These are phyloP conservation scores for Xyrauchen texanus DNA, from an alignment of 2,113 vertebrate species.

Conservation along the genomic window DNA sequence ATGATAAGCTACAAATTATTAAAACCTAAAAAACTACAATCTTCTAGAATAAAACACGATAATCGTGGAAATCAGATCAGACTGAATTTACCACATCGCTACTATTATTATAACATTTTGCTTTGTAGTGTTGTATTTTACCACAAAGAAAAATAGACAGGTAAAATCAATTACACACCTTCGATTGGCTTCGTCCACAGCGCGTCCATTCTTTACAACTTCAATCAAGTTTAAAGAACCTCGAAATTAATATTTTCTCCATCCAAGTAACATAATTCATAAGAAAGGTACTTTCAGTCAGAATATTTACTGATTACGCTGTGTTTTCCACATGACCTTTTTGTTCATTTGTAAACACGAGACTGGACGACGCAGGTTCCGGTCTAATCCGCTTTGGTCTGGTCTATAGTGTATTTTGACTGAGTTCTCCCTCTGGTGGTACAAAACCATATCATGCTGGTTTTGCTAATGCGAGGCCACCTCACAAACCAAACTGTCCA, in stretches of 20 bases:
- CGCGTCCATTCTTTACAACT: slow-evolving; percentile 32
- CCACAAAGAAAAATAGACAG: background rate
- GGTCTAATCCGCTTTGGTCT: slow-evolving; percentile 50
- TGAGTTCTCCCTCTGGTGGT: slow-evolving; percentile 44
- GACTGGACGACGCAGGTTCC: slow-evolving; percentile 31
- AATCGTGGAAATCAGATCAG: background rate
- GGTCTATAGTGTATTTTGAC: slow-evolving; percentile 28
- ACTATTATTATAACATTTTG: background rate
- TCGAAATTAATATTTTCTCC: background rate
- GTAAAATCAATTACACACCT: slow-evolving; percentile 1
- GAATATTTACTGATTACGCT: background rate
- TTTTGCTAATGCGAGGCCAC: slow-evolving; percentile 36
- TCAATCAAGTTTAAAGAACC: slow-evolving; percentile 12
- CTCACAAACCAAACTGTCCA: slow-evolving; percentile 24
- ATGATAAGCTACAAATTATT: too few species aligned
- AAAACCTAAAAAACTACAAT: background rate
- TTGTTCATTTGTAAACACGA: slow-evolving; percentile 26
- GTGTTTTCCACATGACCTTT: slow-evolving; percentile 4
- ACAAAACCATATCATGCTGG: slow-evolving; percentile 39
- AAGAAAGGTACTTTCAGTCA: background rate
- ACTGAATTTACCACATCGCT: background rate
- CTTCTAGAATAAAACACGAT: background rate
- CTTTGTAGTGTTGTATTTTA: background rate
- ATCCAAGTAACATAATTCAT: background rate
- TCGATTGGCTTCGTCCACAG: slow-evolving; percentile 1